A percentile compares a stretch with the other conserved stretches of the same genome.
Evolutionary conservation across 2,113 vertebrate species (phyloP).

Genomic region (Rhinichthys klamathensis): DNA sequence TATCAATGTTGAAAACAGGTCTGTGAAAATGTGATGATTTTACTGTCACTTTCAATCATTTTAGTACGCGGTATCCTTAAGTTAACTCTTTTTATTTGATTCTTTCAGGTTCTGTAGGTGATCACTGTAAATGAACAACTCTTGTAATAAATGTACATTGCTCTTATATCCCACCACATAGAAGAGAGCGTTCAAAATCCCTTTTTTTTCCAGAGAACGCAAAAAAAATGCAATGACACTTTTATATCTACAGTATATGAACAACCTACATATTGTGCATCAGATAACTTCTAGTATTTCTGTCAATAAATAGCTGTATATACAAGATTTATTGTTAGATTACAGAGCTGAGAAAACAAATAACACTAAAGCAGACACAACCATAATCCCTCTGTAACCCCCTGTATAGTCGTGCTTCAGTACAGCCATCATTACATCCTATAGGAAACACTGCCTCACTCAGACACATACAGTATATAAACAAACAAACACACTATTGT

Average conservation of each 20-base stretch:
- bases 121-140: neutral
- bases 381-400: constrained; percentile 47
- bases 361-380: constrained; percentile 39
- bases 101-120: neutral
- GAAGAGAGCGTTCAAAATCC: neutral
- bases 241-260: constrained; percentile 20
- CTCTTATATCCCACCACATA: neutral
- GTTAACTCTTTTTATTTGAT: neutral
- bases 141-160: neutral
- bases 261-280: constrained; percentile 19
- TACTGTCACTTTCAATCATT: neutral
- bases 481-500: constrained; percentile 64
- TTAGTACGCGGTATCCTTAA: too few relatives aligned
- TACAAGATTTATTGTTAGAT: constrained; percentile 46
- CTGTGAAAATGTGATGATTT: too few relatives aligned
- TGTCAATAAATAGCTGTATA: constrained; percentile 35
- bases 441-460: constrained; percentile 81
- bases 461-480: neutral
- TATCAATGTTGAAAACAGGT: too few relatives aligned
- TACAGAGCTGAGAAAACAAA: constrained; percentile 49
- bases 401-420: constrained; percentile 81
- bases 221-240: neutral
- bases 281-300: constrained; percentile 37
- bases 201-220: neutral
- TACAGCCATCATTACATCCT: constrained; percentile 86